phyloP scores from a whole-genome alignment of 2,888 invertebrate genomes.

The Melinaea marsaeus region DNA sequence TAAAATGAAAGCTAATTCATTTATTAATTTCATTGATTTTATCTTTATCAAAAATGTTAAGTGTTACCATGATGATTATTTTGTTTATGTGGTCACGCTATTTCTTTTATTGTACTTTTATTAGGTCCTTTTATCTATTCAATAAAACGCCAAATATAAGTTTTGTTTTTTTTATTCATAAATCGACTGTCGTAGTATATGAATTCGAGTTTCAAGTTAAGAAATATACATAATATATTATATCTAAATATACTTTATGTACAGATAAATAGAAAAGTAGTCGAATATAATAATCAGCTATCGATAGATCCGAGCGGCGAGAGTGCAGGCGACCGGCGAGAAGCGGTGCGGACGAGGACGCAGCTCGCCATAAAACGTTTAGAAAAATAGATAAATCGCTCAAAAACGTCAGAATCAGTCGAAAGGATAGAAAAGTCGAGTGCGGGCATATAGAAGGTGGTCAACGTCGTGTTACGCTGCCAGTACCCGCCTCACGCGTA shows the following conservation, averaged over 20 bases:
- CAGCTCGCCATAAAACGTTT: slow-evolving; percentile 76
- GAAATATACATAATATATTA: slow-evolving; percentile 77
- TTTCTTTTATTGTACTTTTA: background rate
- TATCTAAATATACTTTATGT: slow-evolving; percentile 79
- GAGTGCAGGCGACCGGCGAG: slow-evolving; percentile 74
- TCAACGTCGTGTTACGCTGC: slow-evolving; percentile 26
- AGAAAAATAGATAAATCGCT: slow-evolving; percentile 79
- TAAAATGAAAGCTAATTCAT: too few species aligned
- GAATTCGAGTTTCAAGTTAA: slow-evolving; percentile 76
- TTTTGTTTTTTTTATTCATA: slow-evolving; percentile 67
- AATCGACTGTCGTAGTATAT: slow-evolving; percentile 77
- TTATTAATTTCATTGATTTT: too few species aligned
- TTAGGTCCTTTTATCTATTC: slow-evolving; percentile 17
- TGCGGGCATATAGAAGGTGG: slow-evolving; percentile 48
- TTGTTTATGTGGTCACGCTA: too few species aligned
- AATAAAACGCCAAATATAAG: slow-evolving; percentile 30
- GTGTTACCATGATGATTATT: background rate
- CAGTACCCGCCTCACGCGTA: slow-evolving; percentile 80
- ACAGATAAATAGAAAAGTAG: slow-evolving; percentile 78
- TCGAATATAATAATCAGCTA: slow-evolving; percentile 76
- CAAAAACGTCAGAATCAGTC: slow-evolving; percentile 77
- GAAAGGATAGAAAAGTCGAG: slow-evolving; percentile 68
- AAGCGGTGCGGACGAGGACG: slow-evolving; percentile 76
- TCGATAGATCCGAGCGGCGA: slow-evolving; percentile 76
- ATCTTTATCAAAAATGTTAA: too few species aligned